Conservation (phyloP, 2,113 vertebrate genomes). For the Catharus minimus region DNA sequence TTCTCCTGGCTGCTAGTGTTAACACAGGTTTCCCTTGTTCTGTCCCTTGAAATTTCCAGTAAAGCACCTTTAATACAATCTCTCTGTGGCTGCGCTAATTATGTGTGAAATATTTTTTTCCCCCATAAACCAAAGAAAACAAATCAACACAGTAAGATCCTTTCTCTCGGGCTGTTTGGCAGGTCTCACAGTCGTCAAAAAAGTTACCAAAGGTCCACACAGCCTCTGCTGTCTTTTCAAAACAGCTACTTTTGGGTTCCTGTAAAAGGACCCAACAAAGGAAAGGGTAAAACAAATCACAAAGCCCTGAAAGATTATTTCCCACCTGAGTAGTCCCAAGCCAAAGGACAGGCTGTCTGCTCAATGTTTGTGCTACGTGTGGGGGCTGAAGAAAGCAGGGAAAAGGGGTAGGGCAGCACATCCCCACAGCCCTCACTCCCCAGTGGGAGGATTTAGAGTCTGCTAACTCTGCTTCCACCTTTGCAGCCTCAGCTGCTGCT, state of each 20-base stretch:
- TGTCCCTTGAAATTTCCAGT: constrained; percentile 79
- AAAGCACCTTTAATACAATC: constrained; percentile 76
- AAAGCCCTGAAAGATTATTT: constrained; percentile 11
- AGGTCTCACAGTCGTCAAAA: constrained; percentile 42
- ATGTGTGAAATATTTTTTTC: constrained; percentile 81
- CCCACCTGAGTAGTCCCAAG: not conserved
- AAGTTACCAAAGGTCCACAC: constrained; percentile 48
- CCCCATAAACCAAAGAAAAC: constrained; percentile 79
- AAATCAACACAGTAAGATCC: constrained; percentile 75
- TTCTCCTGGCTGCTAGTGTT: constrained; percentile 59
- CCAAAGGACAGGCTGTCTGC: not conserved
- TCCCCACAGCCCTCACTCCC: not conserved
- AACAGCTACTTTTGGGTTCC: constrained; percentile 49
- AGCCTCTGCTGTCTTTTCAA: constrained; percentile 44
- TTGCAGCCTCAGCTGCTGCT: not conserved
- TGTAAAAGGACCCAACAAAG: constrained; percentile 51
- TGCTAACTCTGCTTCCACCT: not conserved
- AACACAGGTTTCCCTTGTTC: constrained; percentile 80
- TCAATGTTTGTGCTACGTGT: not conserved
- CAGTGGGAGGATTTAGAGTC: not conserved
- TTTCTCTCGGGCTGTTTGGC: constrained; percentile 67
- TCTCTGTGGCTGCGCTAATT: constrained; percentile 77
- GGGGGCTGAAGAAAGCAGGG: not conserved
- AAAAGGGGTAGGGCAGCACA: not conserved
- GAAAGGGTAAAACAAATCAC: constrained; percentile 46